Evolutionary conservation across 2,113 vertebrate species (phyloP), one percentile per base, ranked within the genome.

Genomic region (Brienomyrus brachyistius): DNA sequence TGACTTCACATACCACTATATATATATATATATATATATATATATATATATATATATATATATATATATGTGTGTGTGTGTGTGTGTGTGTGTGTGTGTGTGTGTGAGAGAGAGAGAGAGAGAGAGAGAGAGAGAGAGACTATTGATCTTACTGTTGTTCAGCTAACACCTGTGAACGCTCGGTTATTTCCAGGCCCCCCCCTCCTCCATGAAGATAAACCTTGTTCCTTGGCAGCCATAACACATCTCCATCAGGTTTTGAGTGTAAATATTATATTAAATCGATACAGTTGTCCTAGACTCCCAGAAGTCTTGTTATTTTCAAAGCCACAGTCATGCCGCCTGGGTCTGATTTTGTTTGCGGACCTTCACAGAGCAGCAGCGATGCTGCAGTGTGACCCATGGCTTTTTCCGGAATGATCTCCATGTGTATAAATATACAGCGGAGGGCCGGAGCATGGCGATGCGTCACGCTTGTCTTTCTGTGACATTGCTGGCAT

Each of bases 401-500:
- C 74, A 80, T 80, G 35, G 74, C 74, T 80, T 80, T 80, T 80
- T 43, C 35, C 35, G 35, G 35, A 80, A 80, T 43, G 74, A 80
- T 80, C 74, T 80, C 74, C 35, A 27, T 40, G 35, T 80, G 35
- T 80, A 43, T 80, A 80, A 80, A 80, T 80, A 43, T 40, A 80
- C 74, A 80, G 74, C 74, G 74, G 74, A 80, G 74, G 74, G 74
- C 31, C 35, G 15, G 74, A 80, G 74, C 74, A 17, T 80, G 74
- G 74, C 17, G 31, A 80, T 80, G 31, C 35, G 31, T 43, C 74
- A 80, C 31, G 35, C 74, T 54, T 87, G 50, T 54, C 23, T 54
- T 84, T 87, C 50, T 87, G 85, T 27, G 48, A 35, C 85, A 87
- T 87, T 87, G 50, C 51, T 52, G 85, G 51, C 85, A 31, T 87